These are phyloP conservation scores for Allacma fusca DNA, from an alignment of 2,888 invertebrate species.

Conservation along the genomic window DNA sequence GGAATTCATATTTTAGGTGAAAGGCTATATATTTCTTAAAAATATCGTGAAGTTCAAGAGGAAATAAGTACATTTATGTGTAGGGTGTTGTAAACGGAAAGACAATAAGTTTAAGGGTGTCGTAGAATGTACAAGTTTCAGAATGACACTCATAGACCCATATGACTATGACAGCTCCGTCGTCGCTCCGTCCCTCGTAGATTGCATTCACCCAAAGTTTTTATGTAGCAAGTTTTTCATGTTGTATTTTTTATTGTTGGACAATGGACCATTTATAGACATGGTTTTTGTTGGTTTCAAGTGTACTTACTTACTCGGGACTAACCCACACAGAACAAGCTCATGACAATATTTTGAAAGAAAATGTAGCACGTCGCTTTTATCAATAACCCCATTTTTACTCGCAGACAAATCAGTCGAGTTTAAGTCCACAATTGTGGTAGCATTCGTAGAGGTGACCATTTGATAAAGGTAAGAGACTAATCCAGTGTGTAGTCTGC, in stretches of 20 bases:
- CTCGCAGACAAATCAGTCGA: not conserved
- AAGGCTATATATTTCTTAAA: too few species aligned
- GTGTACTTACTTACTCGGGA: not conserved
- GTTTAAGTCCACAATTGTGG: not conserved
- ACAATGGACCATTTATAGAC: conserved; percentile 27
- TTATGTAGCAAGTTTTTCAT: not conserved
- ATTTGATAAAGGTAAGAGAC: not conserved
- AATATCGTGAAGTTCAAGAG: too few species aligned
- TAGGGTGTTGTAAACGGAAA: too few species aligned
- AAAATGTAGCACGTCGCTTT: conserved; percentile 38
- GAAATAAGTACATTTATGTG: too few species aligned
- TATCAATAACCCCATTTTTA: conserved; percentile 40
- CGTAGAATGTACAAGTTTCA: not conserved
- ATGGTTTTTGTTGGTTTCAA: conserved; percentile 21
- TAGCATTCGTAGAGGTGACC: not conserved
- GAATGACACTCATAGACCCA: too few species aligned
- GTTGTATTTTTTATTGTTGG: not conserved
- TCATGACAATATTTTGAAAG: conserved; percentile 33
- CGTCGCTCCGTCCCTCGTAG: not conserved
- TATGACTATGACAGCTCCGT: not conserved
- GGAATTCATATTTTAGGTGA: too few species aligned
- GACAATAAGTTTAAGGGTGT: too few species aligned
- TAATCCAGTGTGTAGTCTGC: not conserved
- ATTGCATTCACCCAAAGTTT: conserved; percentile 12
- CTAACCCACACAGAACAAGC: conserved; percentile 32